A percentile compares a stretch with the other conserved stretches of the same genome.
Conservation (phyloP, 2,797 vertebrate species). For the Cossypha heuglini region DNA sequence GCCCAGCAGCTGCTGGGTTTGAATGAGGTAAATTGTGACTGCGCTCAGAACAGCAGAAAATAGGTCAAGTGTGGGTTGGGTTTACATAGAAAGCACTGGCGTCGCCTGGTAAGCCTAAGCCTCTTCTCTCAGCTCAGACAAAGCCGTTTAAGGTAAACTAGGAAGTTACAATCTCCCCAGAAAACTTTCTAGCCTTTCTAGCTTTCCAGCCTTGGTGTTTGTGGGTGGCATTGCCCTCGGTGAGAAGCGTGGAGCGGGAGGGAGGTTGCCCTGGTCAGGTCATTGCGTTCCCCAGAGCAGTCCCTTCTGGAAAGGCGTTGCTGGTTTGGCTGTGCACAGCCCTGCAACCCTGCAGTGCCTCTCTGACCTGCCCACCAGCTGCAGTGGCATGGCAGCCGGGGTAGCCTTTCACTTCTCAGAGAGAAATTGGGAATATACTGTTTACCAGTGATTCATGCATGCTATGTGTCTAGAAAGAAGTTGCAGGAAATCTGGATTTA, state of each 20-base stretch:
- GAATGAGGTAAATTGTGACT: conserved; percentile 57
- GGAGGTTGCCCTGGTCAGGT: not conserved
- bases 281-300: rapidly evolving
- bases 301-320: rapidly evolving
- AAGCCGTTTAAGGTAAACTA: conserved; percentile 60
- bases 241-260: rapidly evolving
- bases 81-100: conserved; percentile 48
- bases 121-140: conserved; percentile 35
- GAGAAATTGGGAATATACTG: not conserved
- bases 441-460: rapidly evolving
- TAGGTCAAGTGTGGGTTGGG: conserved; percentile 69
- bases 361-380: not conserved
- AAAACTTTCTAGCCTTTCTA: conserved; percentile 6
- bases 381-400: not conserved
- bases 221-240: rapidly evolving
- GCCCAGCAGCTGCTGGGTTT: conserved; percentile 46
- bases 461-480: not conserved
- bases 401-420: not conserved
- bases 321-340: not conserved
- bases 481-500: not conserved
- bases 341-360: not conserved
- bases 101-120: conserved; percentile 39
- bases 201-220: not conserved
- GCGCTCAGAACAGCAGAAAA: conserved; percentile 33
- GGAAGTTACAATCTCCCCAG: not conserved